Evolutionary conservation across 2,113 vertebrate species (phyloP), one percentile per base, ranked within the genome.

Genomic region (Mixornis gularis): DNA sequence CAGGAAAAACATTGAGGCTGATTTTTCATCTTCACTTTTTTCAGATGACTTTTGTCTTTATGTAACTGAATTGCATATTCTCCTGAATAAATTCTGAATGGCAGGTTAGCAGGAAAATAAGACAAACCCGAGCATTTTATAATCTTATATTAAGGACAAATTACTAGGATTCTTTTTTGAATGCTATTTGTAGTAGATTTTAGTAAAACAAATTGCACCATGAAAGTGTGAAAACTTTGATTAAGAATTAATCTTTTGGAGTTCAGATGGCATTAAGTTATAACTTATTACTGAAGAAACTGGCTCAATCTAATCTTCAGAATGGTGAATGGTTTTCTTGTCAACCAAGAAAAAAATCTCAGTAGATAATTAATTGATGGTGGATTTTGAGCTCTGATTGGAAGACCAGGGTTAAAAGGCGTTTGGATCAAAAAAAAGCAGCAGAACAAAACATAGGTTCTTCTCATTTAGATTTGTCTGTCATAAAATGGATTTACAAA

Each of bases 161-260:
- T 83, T 30, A 43, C 59, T 36, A 32, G 48, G 13, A 14, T 66
- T 30, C 73, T 71, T 76, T 65, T 30, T 41, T 59, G 32, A 86
- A 30, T 93, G 38, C 14, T 82, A 34, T 88, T 85, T 70, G 51
- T 44, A 44, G 41, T 32, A 69, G 55, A 10, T 9, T 65, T n/a
- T 7, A 89, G 36, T 90, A 85, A 90, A 95, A 90, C 70, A 11
- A 90, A 52, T 87, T 0, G 1, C 43, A 62, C 15, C 25, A 18
- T 79, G 25, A 17, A 85, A 91, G 78, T 80, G 32, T 74, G 93
- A 90, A 95, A 68, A 49, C 14, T 85, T 85, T 84, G 51, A 87
- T 86, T 91, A 90, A 94, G 76, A 91, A 62, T 71, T 95, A 92
- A 86, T 97, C 53, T 90, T 72, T 40, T 71, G 9, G 73, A 56